Base-by-base conservation (phyloP, 2,888 invertebrate species). In the Rhopalosiphum nymphaeae region DNA sequence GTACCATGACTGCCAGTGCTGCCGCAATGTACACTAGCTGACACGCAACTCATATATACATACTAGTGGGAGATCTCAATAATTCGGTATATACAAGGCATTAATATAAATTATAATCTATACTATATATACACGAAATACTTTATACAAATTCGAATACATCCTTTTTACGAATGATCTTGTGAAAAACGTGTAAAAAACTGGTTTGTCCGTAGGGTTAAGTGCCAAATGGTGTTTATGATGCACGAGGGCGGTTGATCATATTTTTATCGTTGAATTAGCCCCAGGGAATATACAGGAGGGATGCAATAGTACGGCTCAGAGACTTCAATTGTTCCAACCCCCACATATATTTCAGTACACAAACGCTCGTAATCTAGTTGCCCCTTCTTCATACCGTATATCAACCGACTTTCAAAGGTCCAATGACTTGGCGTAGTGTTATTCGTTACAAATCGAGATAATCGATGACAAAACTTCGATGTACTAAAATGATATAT, bases 191-290 rank as follows among this genome's bases (percentile, higher is more conserved):
- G 25, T 88, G 42, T 42, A 90, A 49, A 92, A 93, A 93, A 93
- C 89, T 85, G 89, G 93, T 90, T 93, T 85, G n/a, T 57, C 93
- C 57, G n/a, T 56, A 85, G 89, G 84, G 89, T 89, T 57, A 85
- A 89, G 90, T 61, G 86, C 94, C 94, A 94, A 94, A 94, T 91
- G 94, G 87, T 53, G 94, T 94, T 85, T 86, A 91, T 49, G 49
- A 61, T 94, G 85, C 13, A 56, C 86, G 94, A 86, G 91, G 90
- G 94, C 86, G 91, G 94, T 57, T 57, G 57, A 86, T 49, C 2
- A 57, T 84, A 67, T 91, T 94, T 85, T 87, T 67, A 94, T 91
- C 90, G 94, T 61, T 36, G 94, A 91, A 90, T 90, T 90, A 93
- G 67, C 94, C 94, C 86, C 44, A 21, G 91, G 91, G 94, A 87